A percentile compares a stretch with the other conserved stretches of the same genome.
phyloP scores from a whole-genome alignment of 2,113 vertebrate species.

The Bubo scandiacus region DNA sequence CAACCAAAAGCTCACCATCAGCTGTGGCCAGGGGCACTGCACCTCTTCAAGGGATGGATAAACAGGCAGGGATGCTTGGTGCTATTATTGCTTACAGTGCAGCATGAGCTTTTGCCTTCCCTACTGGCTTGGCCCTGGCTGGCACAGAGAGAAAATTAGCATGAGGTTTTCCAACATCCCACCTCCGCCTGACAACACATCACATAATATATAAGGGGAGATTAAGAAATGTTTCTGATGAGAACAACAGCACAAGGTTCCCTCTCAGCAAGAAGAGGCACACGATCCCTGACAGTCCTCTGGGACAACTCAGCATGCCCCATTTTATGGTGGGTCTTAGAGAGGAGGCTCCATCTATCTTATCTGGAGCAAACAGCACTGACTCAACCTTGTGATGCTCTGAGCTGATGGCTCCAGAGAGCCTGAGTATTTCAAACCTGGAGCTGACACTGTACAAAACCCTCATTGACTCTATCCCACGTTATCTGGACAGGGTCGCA shows the following conservation, averaged over 20 bases:
- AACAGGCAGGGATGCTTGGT: background rate
- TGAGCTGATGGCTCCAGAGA: background rate
- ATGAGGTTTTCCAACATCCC: background rate
- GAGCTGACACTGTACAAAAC: background rate
- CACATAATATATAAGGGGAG: fast-evolving
- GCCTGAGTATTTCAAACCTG: background rate
- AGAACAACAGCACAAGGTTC: background rate
- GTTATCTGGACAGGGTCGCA: background rate
- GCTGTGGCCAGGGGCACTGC: background rate
- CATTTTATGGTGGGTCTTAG: background rate
- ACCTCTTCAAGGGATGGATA: background rate
- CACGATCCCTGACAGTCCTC: fast-evolving
- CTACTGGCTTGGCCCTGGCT: background rate
- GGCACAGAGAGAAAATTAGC: background rate
- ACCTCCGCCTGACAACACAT: background rate
- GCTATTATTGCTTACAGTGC: fast-evolving
- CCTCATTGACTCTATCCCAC: background rate
- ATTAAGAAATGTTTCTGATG: background rate
- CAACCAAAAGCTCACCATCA: background rate
- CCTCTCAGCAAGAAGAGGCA: background rate
- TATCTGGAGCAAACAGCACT: background rate
- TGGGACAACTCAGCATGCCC: background rate
- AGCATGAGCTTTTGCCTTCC: background rate
- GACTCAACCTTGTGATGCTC: background rate
- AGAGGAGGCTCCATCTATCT: background rate